Evolutionary conservation across 2,113 vertebrate genomes (phyloP), one percentile per base, ranked within the genome.

Genomic region (Atherinomorus stipes): DNA sequence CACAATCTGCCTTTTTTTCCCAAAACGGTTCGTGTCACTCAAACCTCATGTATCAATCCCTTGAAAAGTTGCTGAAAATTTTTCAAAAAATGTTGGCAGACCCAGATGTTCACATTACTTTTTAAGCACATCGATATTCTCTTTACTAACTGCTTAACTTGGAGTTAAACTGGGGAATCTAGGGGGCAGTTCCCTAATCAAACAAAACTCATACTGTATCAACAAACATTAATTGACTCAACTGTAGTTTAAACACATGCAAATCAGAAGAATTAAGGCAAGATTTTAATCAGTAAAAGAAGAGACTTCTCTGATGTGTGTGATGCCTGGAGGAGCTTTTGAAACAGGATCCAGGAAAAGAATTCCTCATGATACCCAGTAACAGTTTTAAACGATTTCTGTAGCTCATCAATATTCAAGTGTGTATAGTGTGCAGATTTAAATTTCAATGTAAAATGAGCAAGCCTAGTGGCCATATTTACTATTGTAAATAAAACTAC

Each of bases 211-310:
- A 23, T 22, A 52, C 60, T 86, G 66, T 82, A 77, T 90, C 83
- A 85, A 90, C 89, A 90, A 74, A 80, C 75, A 85, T 82, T 82
- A 84, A 86, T 66, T 61, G 61, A 80, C 78, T 86, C 37, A 63
- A 81, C 47, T 75, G 79, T 83, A 82, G 85, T 86, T 86, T 85
- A 89, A 86, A 85, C 34, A 59, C 64, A 88, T 90, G 89, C 89
- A 89, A 90, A 90, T 84, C n/a, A 74, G 52, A 75, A 76, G 71
- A 89, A 85, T 84, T 84, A 77, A 85, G 81, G 83, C 77, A 49
- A 69, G 80, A 25, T 85, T 85, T 89, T 87, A 93, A 93, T 92
- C 90, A 85, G 81, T 78, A 75, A 83, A 59, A 80, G 66, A 83
- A 81, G 67, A 60, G 76, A 44, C 86, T 84, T 60, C 75, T 86